Evolutionary conservation across 1,140 invertebrate genomes (phyloP), one percentile per base, ranked within the genome.

Genomic region (Polypedilum pembai): DNA sequence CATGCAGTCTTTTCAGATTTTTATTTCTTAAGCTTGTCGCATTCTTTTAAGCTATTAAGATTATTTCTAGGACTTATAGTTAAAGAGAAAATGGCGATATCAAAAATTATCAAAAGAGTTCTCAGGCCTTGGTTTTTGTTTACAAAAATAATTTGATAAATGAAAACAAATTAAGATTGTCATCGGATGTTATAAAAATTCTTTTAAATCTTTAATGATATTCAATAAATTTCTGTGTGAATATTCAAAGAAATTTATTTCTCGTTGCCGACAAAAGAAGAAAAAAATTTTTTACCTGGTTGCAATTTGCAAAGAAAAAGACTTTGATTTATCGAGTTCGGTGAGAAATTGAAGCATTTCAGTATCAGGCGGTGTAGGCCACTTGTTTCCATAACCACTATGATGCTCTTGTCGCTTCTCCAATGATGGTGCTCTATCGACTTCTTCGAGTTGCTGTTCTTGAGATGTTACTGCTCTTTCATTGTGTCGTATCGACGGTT

Each of bases 271-370:
- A n/a, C 45, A 56, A 56, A 15, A 20, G 18, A 66, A 74, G 8
- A 15, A 15, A 73, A 33, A 33, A 3, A 33, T 33, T 33, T 33
- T 79, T 81, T 75, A 82, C 81, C 80, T 82, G 75, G 78, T 77
- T 17, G 81, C 80, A 74, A 82, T 82, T 77, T 80, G 80, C 65
- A 79, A 74, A 40, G 79, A 82, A 77, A 82, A 82, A 56, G 81
- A 79, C 76, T 82, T 82, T 63, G 80, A 81, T 76, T 80, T 80
- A 40, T 82, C 80, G 40, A 82, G 81, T 74, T 79, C 80, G 17
- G 79, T 78, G 5, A 80, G 78, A 74, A 82, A 82, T 40, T 78
- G 77, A 8, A 80, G 72, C 33, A 82, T 78, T 74, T 77, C 78
- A 7, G 79, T 75, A 75, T 82, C 81, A 73, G 78, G 79, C 17